A percentile compares a stretch with the other conserved stretches of the same genome.
Evolutionary conservation across 1,140 invertebrate species (phyloP).

Genomic region (Penaeus japonicus): DNA sequence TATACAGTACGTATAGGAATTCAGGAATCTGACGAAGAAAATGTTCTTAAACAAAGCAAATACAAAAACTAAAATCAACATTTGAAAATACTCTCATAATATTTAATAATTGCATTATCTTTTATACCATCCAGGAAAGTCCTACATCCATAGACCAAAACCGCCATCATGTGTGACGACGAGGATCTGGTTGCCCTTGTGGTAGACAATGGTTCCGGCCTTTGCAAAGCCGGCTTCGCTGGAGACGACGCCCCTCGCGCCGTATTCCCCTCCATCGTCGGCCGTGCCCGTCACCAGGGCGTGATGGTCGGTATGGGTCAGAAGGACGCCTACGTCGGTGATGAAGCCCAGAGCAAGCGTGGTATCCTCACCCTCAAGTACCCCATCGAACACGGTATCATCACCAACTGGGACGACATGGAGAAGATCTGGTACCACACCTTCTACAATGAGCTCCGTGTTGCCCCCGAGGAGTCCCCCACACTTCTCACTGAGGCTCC

Average conservation of each 20-base stretch:
- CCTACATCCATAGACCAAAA: too few relatives aligned
- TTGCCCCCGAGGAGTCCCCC: slow-evolving; percentile 92
- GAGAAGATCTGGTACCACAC: slow-evolving; percentile 97
- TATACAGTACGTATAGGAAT: too few relatives aligned
- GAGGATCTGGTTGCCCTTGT: too few relatives aligned
- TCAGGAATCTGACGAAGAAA: too few relatives aligned
- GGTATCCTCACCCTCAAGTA: slow-evolving; percentile 91
- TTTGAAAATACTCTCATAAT: too few relatives aligned
- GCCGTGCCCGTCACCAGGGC: slow-evolving; percentile 69
- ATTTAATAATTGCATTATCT: too few relatives aligned
- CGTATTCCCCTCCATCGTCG: slow-evolving; percentile 73
- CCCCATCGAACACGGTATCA: slow-evolving; percentile 93
- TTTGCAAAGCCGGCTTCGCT: too few relatives aligned
- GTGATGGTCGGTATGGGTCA: slow-evolving; percentile 97
- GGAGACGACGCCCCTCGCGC: slow-evolving; percentile 61
- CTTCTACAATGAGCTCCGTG: slow-evolving; percentile 93
- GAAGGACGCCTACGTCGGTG: slow-evolving; percentile 88
- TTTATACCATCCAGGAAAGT: too few relatives aligned
- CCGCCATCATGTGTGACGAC: too few relatives aligned
- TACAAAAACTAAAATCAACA: too few relatives aligned
- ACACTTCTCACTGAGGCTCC: slow-evolving; percentile 91
- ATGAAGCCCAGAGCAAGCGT: slow-evolving; percentile 91
- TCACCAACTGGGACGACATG: slow-evolving; percentile 98
- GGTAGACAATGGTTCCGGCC: too few relatives aligned
- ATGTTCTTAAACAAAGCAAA: too few relatives aligned